Evolutionary conservation across 2,113 vertebrate genomes (phyloP).

Genomic region (Octodon degus): DNA sequence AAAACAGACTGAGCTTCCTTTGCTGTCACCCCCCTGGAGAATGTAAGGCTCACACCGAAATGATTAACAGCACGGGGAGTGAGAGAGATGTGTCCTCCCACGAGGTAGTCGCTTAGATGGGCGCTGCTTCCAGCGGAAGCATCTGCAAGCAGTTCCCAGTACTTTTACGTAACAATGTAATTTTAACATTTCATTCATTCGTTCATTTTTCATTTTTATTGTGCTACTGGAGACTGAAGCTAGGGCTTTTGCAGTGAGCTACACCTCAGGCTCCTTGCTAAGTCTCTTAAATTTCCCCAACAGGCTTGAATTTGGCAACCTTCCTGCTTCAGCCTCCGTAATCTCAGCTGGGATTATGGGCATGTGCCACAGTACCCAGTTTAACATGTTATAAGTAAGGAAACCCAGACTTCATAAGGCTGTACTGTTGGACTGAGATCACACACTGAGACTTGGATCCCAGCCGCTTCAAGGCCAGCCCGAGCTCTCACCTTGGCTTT

Average conservation of each 20-base stretch:
- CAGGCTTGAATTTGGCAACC: neutral
- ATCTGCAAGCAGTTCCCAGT: neutral
- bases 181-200: neutral
- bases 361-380: neutral
- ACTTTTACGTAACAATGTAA: neutral
- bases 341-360: neutral
- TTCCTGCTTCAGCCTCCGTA: neutral
- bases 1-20: neutral
- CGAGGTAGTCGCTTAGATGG: no score
- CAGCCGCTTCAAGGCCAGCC: rapidly evolving
- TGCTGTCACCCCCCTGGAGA: neutral
- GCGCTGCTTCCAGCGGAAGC: neutral
- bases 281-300: neutral
- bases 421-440: neutral
- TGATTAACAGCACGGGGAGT: neutral
- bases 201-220: neutral
- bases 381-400: neutral
- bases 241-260: neutral
- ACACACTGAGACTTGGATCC: neutral
- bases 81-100: neutral
- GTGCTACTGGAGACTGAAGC: neutral
- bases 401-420: neutral
- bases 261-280: neutral
- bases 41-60: neutral
- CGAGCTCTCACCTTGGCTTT: neutral